Conservation (phyloP, 2,888 invertebrate species). For the Heteromurus nitidus region DNA sequence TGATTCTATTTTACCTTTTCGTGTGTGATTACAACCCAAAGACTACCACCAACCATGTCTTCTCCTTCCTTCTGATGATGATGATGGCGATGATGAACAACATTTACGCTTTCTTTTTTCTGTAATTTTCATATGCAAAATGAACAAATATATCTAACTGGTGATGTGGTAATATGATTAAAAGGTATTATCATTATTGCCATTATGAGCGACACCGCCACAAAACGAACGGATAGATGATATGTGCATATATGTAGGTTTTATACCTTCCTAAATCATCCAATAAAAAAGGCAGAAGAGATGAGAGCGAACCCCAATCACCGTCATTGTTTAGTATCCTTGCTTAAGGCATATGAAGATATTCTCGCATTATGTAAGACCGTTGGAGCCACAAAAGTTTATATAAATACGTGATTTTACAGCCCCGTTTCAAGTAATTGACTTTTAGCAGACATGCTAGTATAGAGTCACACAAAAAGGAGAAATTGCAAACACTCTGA, state of each 20-base stretch:
- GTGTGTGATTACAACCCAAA: neutral
- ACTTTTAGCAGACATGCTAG: slow-evolving; percentile 45
- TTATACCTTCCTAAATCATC: too few species aligned
- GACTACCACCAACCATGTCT: neutral
- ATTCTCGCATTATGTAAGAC: slow-evolving; percentile 24
- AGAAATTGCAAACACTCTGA: slow-evolving; percentile 4
- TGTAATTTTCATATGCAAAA: neutral
- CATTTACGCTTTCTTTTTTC: slow-evolving; percentile 6
- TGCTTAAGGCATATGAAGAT: neutral
- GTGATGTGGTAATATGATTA: neutral
- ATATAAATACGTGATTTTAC: slow-evolving; percentile 52
- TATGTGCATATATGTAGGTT: neutral
- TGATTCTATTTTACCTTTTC: slow-evolving; percentile 20
- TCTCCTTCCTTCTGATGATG: neutral
- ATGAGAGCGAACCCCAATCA: neutral
- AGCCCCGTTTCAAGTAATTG: slow-evolving; percentile 37
- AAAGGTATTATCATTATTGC: neutral
- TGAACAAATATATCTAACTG: neutral
- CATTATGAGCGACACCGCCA: neutral
- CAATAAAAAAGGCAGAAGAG: too few species aligned
- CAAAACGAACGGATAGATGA: slow-evolving; percentile 2
- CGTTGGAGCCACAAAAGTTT: slow-evolving; percentile 57
- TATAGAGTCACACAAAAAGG: too few species aligned
- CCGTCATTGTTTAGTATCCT: neutral
- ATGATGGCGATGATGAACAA: too few species aligned